Percentiles rank a stretch among this genome's conserved stretches.
Conservation (phyloP, 2,113 vertebrate species). For the Phasianus colchicus region DNA sequence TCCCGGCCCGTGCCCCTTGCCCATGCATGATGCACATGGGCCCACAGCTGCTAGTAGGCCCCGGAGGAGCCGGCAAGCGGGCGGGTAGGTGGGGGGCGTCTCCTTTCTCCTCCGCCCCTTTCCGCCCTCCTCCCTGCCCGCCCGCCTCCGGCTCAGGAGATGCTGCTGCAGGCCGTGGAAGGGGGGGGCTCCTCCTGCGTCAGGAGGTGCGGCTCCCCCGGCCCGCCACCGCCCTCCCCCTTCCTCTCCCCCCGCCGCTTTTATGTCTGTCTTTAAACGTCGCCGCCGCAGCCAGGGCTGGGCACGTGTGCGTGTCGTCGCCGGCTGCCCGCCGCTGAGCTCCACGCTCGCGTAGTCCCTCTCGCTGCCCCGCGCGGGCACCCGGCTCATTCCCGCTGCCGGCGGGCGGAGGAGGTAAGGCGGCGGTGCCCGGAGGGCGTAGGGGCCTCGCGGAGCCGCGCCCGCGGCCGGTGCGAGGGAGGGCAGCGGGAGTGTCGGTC, state of each 20-base stretch:
- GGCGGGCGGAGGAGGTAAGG: background rate
- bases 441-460: too few species aligned
- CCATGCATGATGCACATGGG: background rate
- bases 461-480: too few species aligned
- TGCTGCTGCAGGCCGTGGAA: background rate
- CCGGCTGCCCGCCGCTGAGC: background rate
- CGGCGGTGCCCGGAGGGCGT: background rate
- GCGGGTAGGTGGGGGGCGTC: too few species aligned
- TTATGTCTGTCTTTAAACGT: constrained; percentile 57
- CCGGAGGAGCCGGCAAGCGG: background rate
- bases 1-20: background rate
- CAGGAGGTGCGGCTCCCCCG: constrained; percentile 59
- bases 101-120: background rate
- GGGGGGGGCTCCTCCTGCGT: constrained; percentile 57
- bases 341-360: background rate
- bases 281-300: constrained; percentile 25
- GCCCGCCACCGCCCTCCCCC: background rate
- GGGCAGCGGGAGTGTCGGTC: too few species aligned
- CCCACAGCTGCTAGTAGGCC: background rate
- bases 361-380: background rate
- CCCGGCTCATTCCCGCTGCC: background rate
- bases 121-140: background rate
- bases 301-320: constrained; percentile 61
- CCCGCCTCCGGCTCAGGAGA: background rate
- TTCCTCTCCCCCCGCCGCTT: background rate